Conservation (phyloP, 1,140 invertebrate species). For the Drosophila ogumai region DNA sequence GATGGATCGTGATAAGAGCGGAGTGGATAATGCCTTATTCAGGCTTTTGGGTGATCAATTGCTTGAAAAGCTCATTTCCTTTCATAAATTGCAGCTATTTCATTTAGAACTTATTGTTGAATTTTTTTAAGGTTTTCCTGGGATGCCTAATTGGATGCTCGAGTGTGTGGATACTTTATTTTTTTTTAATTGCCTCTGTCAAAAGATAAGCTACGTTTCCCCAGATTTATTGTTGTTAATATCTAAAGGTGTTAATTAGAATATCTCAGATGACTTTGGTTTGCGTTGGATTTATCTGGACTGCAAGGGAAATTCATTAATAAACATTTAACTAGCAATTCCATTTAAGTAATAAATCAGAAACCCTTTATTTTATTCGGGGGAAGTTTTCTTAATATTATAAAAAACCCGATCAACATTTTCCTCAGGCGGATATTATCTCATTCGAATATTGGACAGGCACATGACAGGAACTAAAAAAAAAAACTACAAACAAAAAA, state of each 20-base stretch:
- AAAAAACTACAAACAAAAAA: slow-evolving; percentile 3
- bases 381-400: slow-evolving; percentile 6
- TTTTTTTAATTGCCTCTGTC: neutral
- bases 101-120: neutral
- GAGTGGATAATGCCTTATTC: slow-evolving; percentile 33
- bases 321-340: neutral
- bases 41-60: neutral
- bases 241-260: slow-evolving; percentile 44
- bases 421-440: slow-evolving; percentile 4
- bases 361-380: neutral
- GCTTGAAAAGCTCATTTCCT: slow-evolving; percentile 6
- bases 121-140: neutral
- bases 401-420: neutral
- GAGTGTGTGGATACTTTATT: neutral
- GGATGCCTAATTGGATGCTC: neutral
- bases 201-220: slow-evolving; percentile 1
- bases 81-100: slow-evolving; percentile 1
- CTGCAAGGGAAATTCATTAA: slow-evolving; percentile 1
- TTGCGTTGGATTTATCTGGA: slow-evolving; percentile 27
- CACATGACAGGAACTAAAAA: slow-evolving; percentile 37
- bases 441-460: slow-evolving; percentile 4
- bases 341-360: neutral
- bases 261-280: slow-evolving; percentile 1
- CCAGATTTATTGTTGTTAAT: slow-evolving; percentile 12
- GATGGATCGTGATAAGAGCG: slow-evolving; percentile 48